phyloP scores from a whole-genome alignment of 2,888 invertebrate species.

The Argyresthia albistria region DNA sequence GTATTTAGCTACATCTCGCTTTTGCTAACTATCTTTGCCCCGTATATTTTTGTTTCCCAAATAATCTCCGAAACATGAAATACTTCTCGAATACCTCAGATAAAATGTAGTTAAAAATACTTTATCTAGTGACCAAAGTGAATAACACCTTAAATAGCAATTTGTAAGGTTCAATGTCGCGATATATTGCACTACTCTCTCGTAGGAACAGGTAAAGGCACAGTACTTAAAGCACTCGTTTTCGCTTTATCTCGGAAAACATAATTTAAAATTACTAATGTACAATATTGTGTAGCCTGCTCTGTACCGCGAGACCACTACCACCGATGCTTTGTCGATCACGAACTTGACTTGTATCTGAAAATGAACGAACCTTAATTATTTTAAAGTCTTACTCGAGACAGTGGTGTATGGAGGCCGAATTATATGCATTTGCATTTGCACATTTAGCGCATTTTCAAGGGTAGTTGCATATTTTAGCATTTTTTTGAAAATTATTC shows the following conservation, averaged over 20 bases:
- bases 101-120: neutral
- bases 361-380: neutral
- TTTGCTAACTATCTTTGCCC: no score
- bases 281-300: no score
- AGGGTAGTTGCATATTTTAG: no score
- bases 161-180: neutral
- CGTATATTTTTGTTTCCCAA: neutral
- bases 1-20: no score
- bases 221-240: conserved; percentile 42
- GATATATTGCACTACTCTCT: conserved; percentile 29
- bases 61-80: neutral
- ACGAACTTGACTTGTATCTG: neutral
- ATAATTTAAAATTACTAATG: neutral
- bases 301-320: neutral
- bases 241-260: conserved; percentile 1
- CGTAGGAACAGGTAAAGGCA: conserved; percentile 53
- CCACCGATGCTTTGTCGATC: neutral
- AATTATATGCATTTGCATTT: no score
- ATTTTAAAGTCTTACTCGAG: no score
- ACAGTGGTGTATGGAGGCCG: no score
- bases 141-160: neutral
- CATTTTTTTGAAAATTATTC: no score
- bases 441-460: no score
- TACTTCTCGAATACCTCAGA: neutral
- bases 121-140: neutral